Base-by-base conservation (phyloP, 2,888 invertebrate genomes). In the Nomada ferruginata region DNA sequence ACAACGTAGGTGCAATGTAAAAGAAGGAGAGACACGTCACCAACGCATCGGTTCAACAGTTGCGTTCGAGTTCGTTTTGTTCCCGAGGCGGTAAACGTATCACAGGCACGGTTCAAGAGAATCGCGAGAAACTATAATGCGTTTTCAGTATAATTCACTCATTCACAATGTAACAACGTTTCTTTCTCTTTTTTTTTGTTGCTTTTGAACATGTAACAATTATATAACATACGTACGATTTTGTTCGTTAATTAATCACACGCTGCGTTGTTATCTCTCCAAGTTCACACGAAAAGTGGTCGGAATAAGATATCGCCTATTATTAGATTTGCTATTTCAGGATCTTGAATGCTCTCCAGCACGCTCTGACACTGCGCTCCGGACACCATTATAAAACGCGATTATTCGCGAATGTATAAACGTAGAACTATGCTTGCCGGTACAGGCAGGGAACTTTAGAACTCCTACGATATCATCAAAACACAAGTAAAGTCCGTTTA, bases 241-340 rank as follows among this genome's bases (percentile, higher is more conserved):
- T 69, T 82, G 75, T 55, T 66, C 26, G 59, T 65, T 74, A 77
- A 81, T 79, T 71, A 76, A 77, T 80, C 82, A 79, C 76, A 73
- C 82, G 78, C 76, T 74, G 83, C 81, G 80, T 74, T 76, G 82
- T 75, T 90, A 84, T 88, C 90, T 88, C 90, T 88, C 90, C 90
- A 91, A 91, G 90, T 91, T 91, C 91, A 90, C 86, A 86, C 84
- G 87, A 87, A 88, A 87, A 90, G 88, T 88, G 84, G 87, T 85
- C 84, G 90, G 83, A 87, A 88, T 87, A 87, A 87, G 87, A 86
- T 90, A 90, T 89, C 84, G 81, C 83, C 84, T 87, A 86, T 90
- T 89, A 86, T 89, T 90, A 91, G 87, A 81, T 79, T 76, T 75
- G 85, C 87, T 91, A 91, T 91, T 91, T 89, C 83, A 85, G 87